Base-by-base conservation (phyloP, 92 coral and sea anemone genomes). In the Epizoanthus stellaris region DNA sequence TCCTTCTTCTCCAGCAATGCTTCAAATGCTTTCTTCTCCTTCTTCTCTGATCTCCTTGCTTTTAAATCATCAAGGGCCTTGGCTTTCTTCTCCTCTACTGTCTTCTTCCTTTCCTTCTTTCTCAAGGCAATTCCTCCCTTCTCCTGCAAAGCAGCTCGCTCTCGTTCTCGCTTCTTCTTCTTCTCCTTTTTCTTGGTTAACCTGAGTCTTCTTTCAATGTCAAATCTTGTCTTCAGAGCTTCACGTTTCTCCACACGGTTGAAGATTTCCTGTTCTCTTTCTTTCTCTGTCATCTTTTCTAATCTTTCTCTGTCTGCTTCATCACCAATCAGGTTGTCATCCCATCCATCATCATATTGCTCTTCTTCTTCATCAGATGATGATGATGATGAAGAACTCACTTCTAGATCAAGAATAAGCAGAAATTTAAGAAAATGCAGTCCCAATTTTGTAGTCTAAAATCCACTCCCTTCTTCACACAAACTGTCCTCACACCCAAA, bases 211-310 rank as follows among this genome's bases (percentile, higher is more conserved):
- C 95, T 80, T 82, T 97, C 95, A 67, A 97, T 97, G 85, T 97
- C 99, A 82, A 91, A 95, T 40, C 98, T 92, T 11, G 99, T 97
- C 77, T 93, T 95, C 64, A 95, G 91, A 34, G 99, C 99, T 82
- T 97, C 99, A 60, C 99, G 91, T 61, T 93, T 91, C 65, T 97
- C 99, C n/a, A 93, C 93, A 68, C 99, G 95, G 72, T 97, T 95
- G 82, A 88, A 97, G 11, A 97, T 88, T 70, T 97, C 99, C 63
- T 93, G 91, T 66, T 97, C 99, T 60, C 99, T 43, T 75, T 97
- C 99, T 80, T 93, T 94, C 73, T 97, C 99, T 25, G 99, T 97
- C 99, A 97, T 97, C 76, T 91, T 95, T 30, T 91, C 98, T 72
- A 97, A 89, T 88, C 95, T 91, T 74, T 92, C 96, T 75, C 97